Evolutionary conservation across 2,888 invertebrate species (phyloP), one percentile per base, ranked within the genome.

Genomic region (Lithophane semibrunnea): DNA sequence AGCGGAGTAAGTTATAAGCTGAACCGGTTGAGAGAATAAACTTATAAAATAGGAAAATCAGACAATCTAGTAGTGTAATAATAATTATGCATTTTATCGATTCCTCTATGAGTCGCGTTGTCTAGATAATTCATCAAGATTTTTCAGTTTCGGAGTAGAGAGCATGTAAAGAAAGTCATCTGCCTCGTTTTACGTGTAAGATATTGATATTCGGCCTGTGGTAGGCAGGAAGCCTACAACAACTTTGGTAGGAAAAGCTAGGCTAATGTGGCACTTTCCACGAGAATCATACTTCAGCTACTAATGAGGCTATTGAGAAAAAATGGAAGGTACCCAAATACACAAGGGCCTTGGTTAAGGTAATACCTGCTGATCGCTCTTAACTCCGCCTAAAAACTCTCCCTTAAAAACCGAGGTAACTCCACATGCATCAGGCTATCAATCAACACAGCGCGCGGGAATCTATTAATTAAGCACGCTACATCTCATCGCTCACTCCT

Each of bases 401-500:
- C 10, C 7, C 16, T 7, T 69, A 44, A 72, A 80, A 73, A 37
- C 10, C 0, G 7, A 74, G 10, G 8, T 42, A 56, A 54, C 37
- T 8, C 12, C 12, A 44, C 52, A 44, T 37, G 58, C 76, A 75
- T 29, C 24, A 21, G 24, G 9, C 13, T 1, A 78, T 67, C n/a
- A 37, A 78, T 69, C 29, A 68, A 44, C 21, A 29, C 5, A 83
- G 0, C n/a, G 13, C 10, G 18, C n/a, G 13, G 13, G 13, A 21
- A 52, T 13, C 7, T 58, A 56, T 67, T 77, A 37, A 42, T 29
- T 12, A 47, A 12, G 10, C 52, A 7, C 79, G 86, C 74, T 56
- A 37, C 29, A 10, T 74, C 69, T 63, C 69, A 65, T 70, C 49
- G 29, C 77, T 75, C 67, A 69, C 47, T 29, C 77, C 77, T 18